Evolutionary conservation across 2,888 invertebrate genomes (phyloP).

Genomic region (Dolichopus griseipennis): DNA sequence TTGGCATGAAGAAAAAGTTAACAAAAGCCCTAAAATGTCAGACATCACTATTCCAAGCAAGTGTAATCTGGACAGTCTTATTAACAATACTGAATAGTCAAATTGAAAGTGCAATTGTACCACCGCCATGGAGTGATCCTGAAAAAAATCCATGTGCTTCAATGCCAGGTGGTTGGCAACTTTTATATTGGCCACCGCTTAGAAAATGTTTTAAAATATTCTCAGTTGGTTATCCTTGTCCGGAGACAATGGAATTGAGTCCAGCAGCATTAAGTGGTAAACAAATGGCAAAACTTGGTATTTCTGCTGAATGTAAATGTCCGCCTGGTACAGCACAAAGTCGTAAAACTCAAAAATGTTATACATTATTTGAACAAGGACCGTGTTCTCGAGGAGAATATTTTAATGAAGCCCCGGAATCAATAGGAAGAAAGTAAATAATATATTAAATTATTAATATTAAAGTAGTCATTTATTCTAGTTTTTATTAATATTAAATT

Average conservation of each 20-base stretch:
- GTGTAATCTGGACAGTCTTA: conserved; percentile 11
- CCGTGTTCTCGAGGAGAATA: conserved; percentile 65
- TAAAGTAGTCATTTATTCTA: too few species aligned
- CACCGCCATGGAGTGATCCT: conserved; percentile 81
- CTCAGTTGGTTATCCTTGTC: conserved; percentile 72
- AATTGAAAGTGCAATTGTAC: conserved; percentile 49
- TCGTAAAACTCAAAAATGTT: conserved; percentile 58
- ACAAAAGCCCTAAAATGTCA: not conserved
- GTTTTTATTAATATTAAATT: too few species aligned
- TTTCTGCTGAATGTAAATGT: conserved; percentile 70
- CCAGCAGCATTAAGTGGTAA: conserved; percentile 44
- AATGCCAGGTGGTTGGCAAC: conserved; percentile 74
- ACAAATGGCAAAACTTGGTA: conserved; percentile 46
- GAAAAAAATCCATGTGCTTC: conserved; percentile 71
- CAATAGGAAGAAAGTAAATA: conserved; percentile 21
- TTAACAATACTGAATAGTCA: conserved; percentile 27
- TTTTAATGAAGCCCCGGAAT: conserved; percentile 58
- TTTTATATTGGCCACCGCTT: conserved; percentile 74
- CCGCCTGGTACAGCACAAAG: conserved; percentile 71
- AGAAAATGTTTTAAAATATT: conserved; percentile 82
- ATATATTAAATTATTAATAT: not conserved
- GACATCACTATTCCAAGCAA: not conserved
- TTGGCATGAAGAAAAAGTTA: not conserved
- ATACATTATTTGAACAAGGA: conserved; percentile 63
- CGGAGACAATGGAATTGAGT: conserved; percentile 73